Evolutionary conservation across 2,113 vertebrate genomes (phyloP), one percentile per base, ranked within the genome.

Genomic region (Thryonomys swinderianus): DNA sequence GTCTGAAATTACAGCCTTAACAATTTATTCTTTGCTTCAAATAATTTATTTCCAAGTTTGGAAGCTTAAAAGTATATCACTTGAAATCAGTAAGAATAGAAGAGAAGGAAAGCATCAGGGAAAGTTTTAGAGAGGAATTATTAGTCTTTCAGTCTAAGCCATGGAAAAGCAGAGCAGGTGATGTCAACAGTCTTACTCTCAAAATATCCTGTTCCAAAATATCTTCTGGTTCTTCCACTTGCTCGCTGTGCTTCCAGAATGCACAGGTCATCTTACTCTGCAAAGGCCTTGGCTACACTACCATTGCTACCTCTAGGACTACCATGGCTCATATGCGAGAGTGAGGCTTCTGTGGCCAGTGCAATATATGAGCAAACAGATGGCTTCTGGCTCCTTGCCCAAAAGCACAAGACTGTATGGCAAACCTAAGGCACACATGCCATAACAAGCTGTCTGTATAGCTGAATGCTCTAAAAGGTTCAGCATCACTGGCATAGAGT

Each of bases 291-390:
- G 97, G 62, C 9, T 93, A 74, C 57, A 61, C 97, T 51, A 81
- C 97, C n/a, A 96, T 94, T 78, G 92, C 97, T 18, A 90, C 97
- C 48, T 97, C 97, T 51, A 98, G 97, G 95, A 96, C 97, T 30
- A 93, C 93, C 40, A 94, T 97, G 23, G 96, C 93, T 67, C 89
- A 0, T 90, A 96, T 48, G 96, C 96, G 91, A 88, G 95, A 87
- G 96, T 97, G 71, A 98, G 97, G 88, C 94, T 97, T 74, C 96
- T 96, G 4, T 88, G 61, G 45, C 91, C 96, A 97, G 97, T 96
- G 34, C 97, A 98, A 71, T 96, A 91, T 96, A 93, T 69, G 2
- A 97, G 96, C 96, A 91, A 97, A 73, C 95, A 97, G 92, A 96
- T 97, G 53, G 94, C 82, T 40, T 91, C 71, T 5, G 90, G 97